Conservation (phyloP, 2,113 vertebrate genomes). For the Pollachius pollachius region DNA sequence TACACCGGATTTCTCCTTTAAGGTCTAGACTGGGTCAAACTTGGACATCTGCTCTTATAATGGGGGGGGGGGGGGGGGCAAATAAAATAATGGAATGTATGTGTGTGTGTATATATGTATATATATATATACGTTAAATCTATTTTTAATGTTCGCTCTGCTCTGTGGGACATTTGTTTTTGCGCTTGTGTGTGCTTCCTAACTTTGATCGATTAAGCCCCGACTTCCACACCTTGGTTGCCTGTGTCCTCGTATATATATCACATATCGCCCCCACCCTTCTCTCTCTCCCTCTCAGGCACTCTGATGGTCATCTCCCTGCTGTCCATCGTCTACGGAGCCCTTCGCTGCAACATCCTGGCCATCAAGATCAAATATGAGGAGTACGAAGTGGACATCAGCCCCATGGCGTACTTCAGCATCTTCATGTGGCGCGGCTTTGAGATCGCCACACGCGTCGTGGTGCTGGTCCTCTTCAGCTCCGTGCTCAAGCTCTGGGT, state of each 20-base stretch:
- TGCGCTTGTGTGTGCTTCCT: constrained; percentile 7
- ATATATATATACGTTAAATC: neutral
- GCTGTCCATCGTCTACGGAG: constrained; percentile 94
- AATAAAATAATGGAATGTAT: too few species aligned
- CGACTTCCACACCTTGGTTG: neutral
- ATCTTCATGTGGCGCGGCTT: constrained; percentile 95
- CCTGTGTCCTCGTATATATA: neutral
- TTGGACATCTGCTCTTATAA: constrained; percentile 31
- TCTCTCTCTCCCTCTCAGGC: constrained; percentile 70
- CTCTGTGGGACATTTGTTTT: constrained; percentile 27
- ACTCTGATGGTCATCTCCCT: constrained; percentile 90
- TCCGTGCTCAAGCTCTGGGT: constrained; percentile 90
- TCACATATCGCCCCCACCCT: neutral
- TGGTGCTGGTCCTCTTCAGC: constrained; percentile 91
- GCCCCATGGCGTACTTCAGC: constrained; percentile 86
- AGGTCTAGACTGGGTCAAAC: constrained; percentile 25
- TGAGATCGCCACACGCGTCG: constrained; percentile 90
- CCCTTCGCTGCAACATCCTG: constrained; percentile 95
- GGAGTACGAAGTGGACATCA: constrained; percentile 86
- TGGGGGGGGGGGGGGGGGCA: neutral
- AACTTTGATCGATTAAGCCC: constrained; percentile 4
- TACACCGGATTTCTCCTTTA: neutral
- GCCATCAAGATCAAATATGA: constrained; percentile 98
- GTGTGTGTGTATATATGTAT: too few species aligned
- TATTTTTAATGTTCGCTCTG: neutral